These are phyloP conservation scores for Ariopsis seemanni DNA, from an alignment of 2,113 vertebrate genomes.

Conservation along the genomic window DNA sequence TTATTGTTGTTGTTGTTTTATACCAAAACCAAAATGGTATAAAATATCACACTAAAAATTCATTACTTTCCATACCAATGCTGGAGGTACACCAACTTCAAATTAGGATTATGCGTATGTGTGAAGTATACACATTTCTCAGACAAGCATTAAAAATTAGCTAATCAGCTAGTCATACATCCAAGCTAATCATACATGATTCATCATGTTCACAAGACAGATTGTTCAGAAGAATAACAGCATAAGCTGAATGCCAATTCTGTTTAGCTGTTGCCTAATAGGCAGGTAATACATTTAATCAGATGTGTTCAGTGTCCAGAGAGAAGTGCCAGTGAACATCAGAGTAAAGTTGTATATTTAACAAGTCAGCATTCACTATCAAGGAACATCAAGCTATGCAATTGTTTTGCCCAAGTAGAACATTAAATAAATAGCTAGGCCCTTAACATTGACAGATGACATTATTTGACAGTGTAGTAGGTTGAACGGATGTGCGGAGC, in stretches of 20 bases:
- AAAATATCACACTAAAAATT: background rate
- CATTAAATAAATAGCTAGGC: constrained; percentile 15
- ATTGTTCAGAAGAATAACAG: constrained; percentile 11
- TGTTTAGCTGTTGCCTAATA: constrained; percentile 18
- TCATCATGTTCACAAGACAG: constrained; percentile 6
- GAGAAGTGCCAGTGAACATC: background rate
- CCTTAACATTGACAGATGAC: background rate
- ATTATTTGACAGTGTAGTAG: too few species aligned
- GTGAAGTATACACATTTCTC: constrained; percentile 15
- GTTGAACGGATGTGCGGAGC: too few species aligned
- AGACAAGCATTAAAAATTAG: constrained; percentile 5
- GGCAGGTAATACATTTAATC: constrained; percentile 12
- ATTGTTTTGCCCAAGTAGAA: background rate
- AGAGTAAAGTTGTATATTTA: background rate
- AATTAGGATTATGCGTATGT: background rate
- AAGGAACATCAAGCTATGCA: background rate
- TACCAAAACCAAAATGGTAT: background rate
- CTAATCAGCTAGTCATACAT: background rate
- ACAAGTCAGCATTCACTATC: constrained; percentile 10
- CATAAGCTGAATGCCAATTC: constrained; percentile 7
- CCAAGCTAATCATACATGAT: background rate
- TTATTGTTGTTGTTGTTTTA: background rate
- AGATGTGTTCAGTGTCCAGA: background rate
- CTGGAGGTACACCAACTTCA: background rate
- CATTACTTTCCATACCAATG: background rate